Base-by-base conservation (phyloP, 2,888 invertebrate genomes). In the Cantharis rustica region DNA sequence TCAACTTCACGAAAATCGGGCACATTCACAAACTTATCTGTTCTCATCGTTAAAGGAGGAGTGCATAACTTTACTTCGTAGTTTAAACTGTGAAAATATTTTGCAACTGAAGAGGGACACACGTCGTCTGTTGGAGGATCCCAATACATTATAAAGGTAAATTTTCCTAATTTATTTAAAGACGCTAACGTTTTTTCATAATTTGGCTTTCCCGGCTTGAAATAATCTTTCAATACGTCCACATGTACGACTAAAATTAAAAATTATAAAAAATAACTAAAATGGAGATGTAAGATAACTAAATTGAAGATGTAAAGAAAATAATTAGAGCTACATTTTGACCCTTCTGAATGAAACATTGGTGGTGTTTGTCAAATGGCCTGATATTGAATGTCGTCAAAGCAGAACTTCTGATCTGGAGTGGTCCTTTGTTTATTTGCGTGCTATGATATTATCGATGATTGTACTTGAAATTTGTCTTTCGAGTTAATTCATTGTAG, bases 51-150 rank as follows among this genome's bases (percentile, higher is more conserved):
- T 70, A 87, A 85, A 73, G 85, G 86, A 31, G 90, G 89, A 63
- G 84, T 84, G 81, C 90, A 90, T 27, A 89, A 80, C 74, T 87
- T 86, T 2, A 91, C 88, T 4, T 82, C 80, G 80, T 89, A 90
- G 7, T 89, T 88, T 70, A 83, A 85, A 79, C 88, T 86, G 62
- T 86, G 77, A 81, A 92, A 90, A 87, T 91, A 92, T 80, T 90
- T 90, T 11, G 92, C 92, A 64, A 91, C 80, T 0, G 92, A 91
- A n/a, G 92, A 92, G 68, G 91, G 90, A 80, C 92, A 92, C 20
- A 91, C 79, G 13, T 85, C 85, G 61, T 86, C 84, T 16, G 87
- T 87, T 78, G 89, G 88, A 71, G 92, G 89, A 80, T 90, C 88
- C 92, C 92, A 92, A 62, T 86, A 83, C 62, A 90, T 62, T 62